A percentile compares a stretch with the other conserved stretches of the same genome.
phyloP scores from a whole-genome alignment of 2,888 invertebrate genomes.

The Amiota minor region DNA sequence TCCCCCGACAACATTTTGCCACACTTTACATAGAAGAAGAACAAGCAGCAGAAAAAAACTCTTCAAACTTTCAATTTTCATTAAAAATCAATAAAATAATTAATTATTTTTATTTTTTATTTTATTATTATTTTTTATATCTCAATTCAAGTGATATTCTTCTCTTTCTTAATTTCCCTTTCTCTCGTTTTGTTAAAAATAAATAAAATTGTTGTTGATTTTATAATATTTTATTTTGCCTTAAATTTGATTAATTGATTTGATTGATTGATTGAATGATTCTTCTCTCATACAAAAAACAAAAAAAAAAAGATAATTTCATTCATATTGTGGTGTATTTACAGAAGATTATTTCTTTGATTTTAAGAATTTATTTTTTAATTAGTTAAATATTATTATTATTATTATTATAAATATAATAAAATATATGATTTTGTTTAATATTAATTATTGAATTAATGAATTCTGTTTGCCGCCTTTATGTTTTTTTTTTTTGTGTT shows the following conservation, averaged over 20 bases:
- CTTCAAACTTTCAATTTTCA: conserved; percentile 18
- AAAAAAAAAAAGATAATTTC: no score
- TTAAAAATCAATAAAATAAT: not conserved
- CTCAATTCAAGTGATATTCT: conserved; percentile 7
- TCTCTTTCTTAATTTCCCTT: not conserved
- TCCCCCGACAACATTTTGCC: conserved; percentile 15
- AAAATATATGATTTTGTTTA: not conserved
- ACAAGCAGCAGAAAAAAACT: not conserved
- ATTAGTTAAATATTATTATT: conserved; percentile 23
- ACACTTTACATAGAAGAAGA: not conserved
- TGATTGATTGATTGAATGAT: no score
- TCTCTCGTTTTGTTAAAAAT: conserved; percentile 4
- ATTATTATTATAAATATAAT: not conserved
- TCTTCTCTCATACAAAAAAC: no score
- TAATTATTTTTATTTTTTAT: conserved; percentile 15
- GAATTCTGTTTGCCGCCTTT: conserved; percentile 31
- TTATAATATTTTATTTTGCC: not conserved
- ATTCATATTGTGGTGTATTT: not conserved
- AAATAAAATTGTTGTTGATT: conserved; percentile 7
- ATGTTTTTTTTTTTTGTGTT: conserved; percentile 19
- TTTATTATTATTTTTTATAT: conserved; percentile 10
- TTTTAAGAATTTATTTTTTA: conserved; percentile 19
- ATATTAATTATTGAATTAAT: conserved; percentile 26
- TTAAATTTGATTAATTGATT: not conserved
- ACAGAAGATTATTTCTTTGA: not conserved